Evolutionary conservation across 2,113 vertebrate species (phyloP).

Genomic region (Heterochromis multidens): DNA sequence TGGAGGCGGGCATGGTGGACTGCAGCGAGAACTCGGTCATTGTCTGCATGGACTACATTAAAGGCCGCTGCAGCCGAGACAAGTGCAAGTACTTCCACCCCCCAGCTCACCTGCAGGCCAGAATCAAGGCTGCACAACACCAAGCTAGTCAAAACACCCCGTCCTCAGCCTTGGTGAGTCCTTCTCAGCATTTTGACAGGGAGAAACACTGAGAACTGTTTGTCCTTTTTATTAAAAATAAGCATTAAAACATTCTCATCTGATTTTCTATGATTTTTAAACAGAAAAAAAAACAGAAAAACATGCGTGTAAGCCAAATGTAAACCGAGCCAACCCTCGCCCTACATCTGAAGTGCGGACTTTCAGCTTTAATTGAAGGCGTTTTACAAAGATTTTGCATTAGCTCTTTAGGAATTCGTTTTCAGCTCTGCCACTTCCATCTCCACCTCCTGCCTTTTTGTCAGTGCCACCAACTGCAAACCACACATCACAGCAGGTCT

Average conservation of each 20-base stretch:
- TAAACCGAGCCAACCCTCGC: background rate
- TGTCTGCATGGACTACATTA: conserved; percentile 99
- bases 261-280: background rate
- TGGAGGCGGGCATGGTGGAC: conserved; percentile 94
- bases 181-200: background rate
- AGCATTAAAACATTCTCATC: background rate
- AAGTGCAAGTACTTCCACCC: conserved; percentile 99
- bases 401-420: background rate
- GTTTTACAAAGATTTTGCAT: background rate
- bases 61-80: conserved; percentile 95
- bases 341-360: background rate
- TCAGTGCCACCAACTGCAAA: background rate
- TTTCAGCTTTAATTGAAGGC: background rate
- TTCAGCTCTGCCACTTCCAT: background rate
- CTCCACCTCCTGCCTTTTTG: background rate
- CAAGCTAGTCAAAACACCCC: conserved; percentile 90
- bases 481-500: background rate
- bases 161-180: conserved; percentile 85
- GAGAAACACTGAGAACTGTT: background rate
- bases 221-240: background rate
- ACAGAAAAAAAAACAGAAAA: background rate
- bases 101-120: conserved; percentile 95
- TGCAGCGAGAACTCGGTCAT: conserved; percentile 97
- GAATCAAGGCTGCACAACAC: conserved; percentile 96
- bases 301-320: background rate